Evolutionary conservation across 2,797 vertebrate genomes (phyloP).

Genomic region (Falco berigora): DNA sequence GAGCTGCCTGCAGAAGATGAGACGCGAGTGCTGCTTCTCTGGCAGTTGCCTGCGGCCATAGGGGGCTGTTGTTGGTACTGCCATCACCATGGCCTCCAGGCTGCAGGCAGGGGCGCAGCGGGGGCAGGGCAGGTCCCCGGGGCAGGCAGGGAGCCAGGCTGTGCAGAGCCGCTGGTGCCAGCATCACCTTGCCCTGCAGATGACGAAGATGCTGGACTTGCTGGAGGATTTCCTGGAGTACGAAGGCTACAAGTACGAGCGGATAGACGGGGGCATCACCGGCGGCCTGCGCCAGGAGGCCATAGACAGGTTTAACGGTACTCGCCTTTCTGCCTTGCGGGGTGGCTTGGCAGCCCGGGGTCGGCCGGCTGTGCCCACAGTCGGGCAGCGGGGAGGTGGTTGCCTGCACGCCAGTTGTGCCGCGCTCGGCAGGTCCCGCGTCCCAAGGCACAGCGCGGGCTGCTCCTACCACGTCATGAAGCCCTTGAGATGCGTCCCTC

Average conservation of each 20-base stretch:
- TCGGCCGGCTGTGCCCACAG: accelerated
- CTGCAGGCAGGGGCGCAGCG: accelerated
- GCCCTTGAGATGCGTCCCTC: not conserved
- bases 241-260: conserved; percentile 96
- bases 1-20: not conserved
- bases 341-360: not conserved
- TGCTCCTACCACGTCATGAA: accelerated
- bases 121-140: not conserved
- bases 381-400: accelerated
- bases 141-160: not conserved
- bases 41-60: not conserved
- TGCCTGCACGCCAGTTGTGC: accelerated
- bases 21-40: accelerated
- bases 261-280: conserved; percentile 93
- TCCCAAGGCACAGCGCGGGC: accelerated
- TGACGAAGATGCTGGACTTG: conserved; percentile 99
- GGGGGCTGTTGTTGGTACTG: accelerated
- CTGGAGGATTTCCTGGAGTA: conserved; percentile 96
- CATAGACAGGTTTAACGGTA: conserved; percentile 97
- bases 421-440: accelerated
- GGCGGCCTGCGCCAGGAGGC: conserved; percentile 94
- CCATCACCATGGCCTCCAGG: not conserved
- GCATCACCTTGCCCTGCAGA: conserved; percentile 68
- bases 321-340: not conserved
- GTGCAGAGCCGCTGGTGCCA: not conserved